Conservation (phyloP, 2,113 vertebrate species). For the Anhinga anhinga region DNA sequence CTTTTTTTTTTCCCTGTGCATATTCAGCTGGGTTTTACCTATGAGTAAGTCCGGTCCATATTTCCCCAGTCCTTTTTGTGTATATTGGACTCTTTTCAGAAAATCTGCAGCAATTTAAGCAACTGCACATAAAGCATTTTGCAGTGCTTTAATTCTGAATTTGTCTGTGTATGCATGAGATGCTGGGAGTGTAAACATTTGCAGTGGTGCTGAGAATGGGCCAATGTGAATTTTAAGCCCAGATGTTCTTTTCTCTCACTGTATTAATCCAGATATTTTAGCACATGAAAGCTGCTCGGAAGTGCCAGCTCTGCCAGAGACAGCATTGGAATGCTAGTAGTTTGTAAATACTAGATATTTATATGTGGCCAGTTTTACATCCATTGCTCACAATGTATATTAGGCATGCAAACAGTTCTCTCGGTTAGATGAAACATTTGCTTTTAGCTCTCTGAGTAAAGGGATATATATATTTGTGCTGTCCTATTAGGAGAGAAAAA, state of each 20-base stretch:
- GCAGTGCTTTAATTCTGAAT: background rate
- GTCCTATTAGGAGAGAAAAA: background rate
- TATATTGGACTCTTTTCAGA: background rate
- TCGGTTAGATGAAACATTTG: background rate
- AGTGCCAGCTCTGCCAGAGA: background rate
- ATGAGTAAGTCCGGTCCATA: background rate
- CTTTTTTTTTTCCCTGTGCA: background rate
- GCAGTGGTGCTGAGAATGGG: background rate
- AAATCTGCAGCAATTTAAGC: background rate
- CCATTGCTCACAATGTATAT: background rate
- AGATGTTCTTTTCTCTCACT: background rate
- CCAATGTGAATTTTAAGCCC: background rate
- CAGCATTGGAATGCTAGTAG: background rate
- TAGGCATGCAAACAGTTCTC: background rate
- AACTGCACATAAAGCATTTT: background rate
- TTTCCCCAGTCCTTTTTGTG: background rate
- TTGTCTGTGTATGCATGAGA: background rate
- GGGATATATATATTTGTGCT: background rate
- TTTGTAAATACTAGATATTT: background rate
- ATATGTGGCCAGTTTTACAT: background rate
- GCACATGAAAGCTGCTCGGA: background rate
- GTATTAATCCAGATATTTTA: background rate
- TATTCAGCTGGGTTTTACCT: background rate
- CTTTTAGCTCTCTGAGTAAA: background rate
- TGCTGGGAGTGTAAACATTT: background rate